Base-by-base conservation (phyloP, 1,140 invertebrate species). In the Muscidifurax raptorellus region DNA sequence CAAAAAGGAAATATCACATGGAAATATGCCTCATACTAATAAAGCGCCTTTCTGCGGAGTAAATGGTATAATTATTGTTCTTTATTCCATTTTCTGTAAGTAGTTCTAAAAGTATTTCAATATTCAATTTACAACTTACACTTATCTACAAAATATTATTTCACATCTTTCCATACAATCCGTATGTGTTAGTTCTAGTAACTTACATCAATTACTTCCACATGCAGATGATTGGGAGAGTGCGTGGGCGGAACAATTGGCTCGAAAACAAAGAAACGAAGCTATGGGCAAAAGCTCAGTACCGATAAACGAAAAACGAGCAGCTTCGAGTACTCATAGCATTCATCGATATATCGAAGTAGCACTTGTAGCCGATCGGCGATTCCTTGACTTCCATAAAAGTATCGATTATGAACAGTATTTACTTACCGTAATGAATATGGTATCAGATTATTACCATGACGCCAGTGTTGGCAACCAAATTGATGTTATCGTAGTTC, bases 361-460 rank as follows among this genome's bases (percentile, higher is more conserved):
- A 0, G 90, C 95, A 47, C 90, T 96, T 13, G 94, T 96, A 4
- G 95, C 95, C 28, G 96, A 96, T 90, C 94, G 94, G 64, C 94
- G 93, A 87, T 96, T 96, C 92, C 91, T 96, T 52, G 92, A 95
- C 13, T 95, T 93, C 88, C 95, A 96, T 88, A 93, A 94, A 80
- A 86, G 88, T 44, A 95, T 94, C 82, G 94, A 96, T 89, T 91
- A 95, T 13, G 95, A 95, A 82, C 94, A 94, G 12, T 96, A 96
- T 87, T 93, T 96, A 10, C 89, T 96, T 28, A 96, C 96, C 2
- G 91, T 96, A 22, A 96, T 96, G 94, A 96, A 96, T 89, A 96
- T 96, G 95, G 96, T 95, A 9, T 93, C 95, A 0, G 94, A 94
- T 81, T 94, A 94, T 87, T 96, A 95, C 89, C 95, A 95, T 85